Percentiles rank a stretch among this genome's conserved stretches.
Evolutionary conservation across 2,113 vertebrate species (phyloP).

Genomic region (Mus spicilegus): DNA sequence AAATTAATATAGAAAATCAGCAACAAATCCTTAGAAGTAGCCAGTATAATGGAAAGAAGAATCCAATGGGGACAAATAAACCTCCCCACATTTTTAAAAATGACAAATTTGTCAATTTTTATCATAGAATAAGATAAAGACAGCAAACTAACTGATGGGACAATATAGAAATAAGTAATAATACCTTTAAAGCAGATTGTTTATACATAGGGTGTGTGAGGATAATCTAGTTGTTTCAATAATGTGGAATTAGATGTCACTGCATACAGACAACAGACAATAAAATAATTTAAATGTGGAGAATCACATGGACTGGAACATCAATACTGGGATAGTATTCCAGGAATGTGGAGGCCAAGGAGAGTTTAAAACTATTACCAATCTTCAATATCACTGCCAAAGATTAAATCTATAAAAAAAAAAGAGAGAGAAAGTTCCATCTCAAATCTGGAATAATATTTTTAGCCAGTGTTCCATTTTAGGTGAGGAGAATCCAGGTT

Average conservation of each 20-base stretch:
- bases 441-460: not conserved
- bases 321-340: not conserved
- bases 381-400: not conserved
- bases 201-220: not conserved
- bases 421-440: not conserved
- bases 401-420: not conserved
- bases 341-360: not conserved
- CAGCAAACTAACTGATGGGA: fast-evolving
- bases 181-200: not conserved
- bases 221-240: not conserved
- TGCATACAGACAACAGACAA: not conserved
- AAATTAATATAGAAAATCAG: too few species aligned
- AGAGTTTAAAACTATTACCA: not conserved
- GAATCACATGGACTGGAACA: not conserved
- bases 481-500: not conserved
- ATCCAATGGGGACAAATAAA: not conserved
- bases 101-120: not conserved
- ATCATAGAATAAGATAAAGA: not conserved
- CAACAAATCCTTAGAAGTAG: too few species aligned
- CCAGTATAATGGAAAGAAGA: too few species aligned
- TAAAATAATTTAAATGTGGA: not conserved
- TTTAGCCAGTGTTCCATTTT: not conserved
- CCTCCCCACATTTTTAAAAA: not conserved
- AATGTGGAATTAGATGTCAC: not conserved
- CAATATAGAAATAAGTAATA: not conserved